Conservation (phyloP, 2,113 vertebrate genomes). For the Labrus mixtus region DNA sequence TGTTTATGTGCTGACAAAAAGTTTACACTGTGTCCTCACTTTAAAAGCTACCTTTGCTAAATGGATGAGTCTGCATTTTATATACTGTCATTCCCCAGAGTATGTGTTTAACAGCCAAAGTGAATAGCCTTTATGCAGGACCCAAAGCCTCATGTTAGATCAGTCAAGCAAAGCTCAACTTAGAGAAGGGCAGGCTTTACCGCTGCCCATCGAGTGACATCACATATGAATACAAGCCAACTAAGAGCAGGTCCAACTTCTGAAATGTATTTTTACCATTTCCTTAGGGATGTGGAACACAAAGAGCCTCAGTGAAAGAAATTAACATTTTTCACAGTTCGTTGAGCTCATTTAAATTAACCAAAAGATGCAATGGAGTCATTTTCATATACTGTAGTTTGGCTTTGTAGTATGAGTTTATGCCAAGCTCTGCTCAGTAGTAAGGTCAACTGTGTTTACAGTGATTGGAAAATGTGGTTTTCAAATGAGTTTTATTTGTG, state of each 20-base stretch:
- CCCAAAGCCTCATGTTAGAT: neutral
- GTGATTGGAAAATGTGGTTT: conserved; percentile 20
- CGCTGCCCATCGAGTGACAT: conserved; percentile 41
- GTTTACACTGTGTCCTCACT: neutral
- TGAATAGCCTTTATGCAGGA: conserved; percentile 1
- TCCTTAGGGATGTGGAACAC: conserved; percentile 65
- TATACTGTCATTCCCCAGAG: neutral
- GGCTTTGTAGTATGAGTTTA: neutral
- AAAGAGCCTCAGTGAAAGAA: conserved; percentile 75
- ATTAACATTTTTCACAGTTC: conserved; percentile 79
- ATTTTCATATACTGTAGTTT: conserved; percentile 56
- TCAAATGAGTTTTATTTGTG: neutral
- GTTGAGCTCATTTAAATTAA: conserved; percentile 77
- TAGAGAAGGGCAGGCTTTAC: conserved; percentile 32
- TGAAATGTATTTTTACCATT: conserved; percentile 62
- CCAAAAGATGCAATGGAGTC: conserved; percentile 73
- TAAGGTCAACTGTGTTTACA: conserved; percentile 38
- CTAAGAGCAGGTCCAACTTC: conserved; percentile 62
- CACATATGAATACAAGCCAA: conserved; percentile 51
- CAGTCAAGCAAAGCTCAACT: conserved; percentile 27
- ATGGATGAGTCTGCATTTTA: neutral
- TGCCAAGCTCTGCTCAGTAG: conserved; percentile 21
- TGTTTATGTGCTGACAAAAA: neutral
- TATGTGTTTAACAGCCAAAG: neutral
- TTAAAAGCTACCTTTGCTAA: neutral